phyloP scores from a whole-genome alignment of 92 coral and sea anemone genomes.

The Heliopora coerulea region DNA sequence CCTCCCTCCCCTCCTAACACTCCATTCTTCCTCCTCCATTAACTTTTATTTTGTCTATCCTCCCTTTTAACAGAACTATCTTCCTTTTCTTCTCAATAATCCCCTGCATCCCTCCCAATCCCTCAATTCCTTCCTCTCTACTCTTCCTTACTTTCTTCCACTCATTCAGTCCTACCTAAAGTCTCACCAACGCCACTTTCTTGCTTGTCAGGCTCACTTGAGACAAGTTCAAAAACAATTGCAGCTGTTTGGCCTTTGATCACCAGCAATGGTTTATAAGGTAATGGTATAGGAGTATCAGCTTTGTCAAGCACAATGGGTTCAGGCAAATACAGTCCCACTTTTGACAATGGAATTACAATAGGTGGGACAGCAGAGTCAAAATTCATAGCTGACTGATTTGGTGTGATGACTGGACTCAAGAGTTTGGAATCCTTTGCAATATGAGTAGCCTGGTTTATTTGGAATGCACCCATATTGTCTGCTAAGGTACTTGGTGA shows the following conservation, averaged over 20 bases:
- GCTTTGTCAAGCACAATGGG: neutral
- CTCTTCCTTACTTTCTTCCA: too few species aligned
- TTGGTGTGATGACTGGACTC: neutral
- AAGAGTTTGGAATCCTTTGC: neutral
- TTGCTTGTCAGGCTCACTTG: neutral
- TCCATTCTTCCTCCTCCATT: too few species aligned
- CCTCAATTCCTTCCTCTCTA: too few species aligned
- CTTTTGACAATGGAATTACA: constrained; percentile 18
- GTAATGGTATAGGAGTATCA: constrained; percentile 14
- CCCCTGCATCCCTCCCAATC: too few species aligned
- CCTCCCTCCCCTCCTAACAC: too few species aligned
- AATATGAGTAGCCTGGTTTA: neutral
- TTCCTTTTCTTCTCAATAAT: too few species aligned
- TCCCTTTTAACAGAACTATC: too few species aligned
- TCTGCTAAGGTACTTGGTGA: neutral
- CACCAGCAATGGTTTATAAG: constrained; percentile 23
- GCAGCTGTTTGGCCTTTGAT: constrained; percentile 24
- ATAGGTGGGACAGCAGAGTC: constrained; percentile 23
- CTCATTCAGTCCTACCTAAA: neutral
- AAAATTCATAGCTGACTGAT: neutral
- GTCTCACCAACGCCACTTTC: neutral
- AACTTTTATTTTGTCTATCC: too few species aligned
- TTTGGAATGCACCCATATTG: constrained; percentile 13
- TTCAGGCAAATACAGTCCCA: constrained; percentile 24
- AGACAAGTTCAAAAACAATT: constrained; percentile 19